These are phyloP conservation scores for Brevimyrus niger DNA, from an alignment of 2,113 vertebrate genomes.

Conservation along the genomic window DNA sequence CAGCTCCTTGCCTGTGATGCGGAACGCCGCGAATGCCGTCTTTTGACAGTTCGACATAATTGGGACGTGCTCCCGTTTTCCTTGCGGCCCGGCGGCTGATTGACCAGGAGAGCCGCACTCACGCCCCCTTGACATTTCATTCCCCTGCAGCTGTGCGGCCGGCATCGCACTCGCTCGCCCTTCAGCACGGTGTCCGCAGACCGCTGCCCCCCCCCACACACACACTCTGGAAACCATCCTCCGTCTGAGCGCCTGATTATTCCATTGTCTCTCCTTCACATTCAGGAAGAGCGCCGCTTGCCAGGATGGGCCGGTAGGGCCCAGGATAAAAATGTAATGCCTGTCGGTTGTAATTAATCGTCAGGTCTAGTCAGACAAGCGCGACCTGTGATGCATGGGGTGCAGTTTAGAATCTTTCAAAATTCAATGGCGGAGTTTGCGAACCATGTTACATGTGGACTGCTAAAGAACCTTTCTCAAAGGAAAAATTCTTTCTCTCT, in stretches of 20 bases:
- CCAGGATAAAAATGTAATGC: not conserved
- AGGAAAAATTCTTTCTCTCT: not conserved
- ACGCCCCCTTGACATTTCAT: conserved; percentile 1
- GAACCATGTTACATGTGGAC: not conserved
- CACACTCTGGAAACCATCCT: conserved; percentile 28
- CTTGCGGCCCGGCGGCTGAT: not conserved
- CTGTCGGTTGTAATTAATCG: not conserved
- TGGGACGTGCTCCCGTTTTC: not conserved
- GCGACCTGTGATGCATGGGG: not conserved
- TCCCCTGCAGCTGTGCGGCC: conserved; percentile 19
- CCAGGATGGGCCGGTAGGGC: not conserved
- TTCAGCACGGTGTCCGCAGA: too few relatives aligned
- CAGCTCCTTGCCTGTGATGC: not conserved
- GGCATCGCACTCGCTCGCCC: not conserved
- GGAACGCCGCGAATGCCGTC: not conserved
- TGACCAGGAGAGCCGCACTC: not conserved
- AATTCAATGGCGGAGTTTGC: not conserved
- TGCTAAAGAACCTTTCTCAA: not conserved
- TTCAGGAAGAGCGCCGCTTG: not conserved
- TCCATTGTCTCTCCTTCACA: not conserved
- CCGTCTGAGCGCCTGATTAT: conserved; percentile 28
- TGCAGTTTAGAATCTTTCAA: not conserved
- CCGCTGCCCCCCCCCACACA: conserved; percentile 20
- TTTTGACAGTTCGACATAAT: not conserved
- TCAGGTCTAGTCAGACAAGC: not conserved